Evolutionary conservation across 2,888 invertebrate species (phyloP).

Genomic region (Nemoura dubitans): DNA sequence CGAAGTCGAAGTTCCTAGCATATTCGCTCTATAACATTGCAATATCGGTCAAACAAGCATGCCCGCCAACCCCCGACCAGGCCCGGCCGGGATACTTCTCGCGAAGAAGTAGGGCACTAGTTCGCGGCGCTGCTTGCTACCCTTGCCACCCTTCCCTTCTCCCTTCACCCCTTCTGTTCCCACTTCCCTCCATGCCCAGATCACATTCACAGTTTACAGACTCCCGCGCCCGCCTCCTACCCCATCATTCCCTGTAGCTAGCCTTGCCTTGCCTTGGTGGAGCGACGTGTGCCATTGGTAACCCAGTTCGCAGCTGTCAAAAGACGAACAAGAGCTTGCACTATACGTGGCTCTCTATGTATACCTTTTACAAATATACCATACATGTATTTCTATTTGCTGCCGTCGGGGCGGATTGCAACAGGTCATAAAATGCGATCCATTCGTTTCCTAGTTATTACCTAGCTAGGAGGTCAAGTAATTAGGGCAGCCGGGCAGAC

Average conservation of each 20-base stretch:
- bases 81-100: not conserved
- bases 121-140: not conserved
- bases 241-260: too few relatives aligned
- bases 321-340: slow-evolving; percentile 1
- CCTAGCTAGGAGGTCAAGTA: slow-evolving; percentile 12
- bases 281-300: not conserved
- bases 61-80: not conserved
- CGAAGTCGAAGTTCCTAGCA: not conserved
- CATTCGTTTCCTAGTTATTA: not conserved
- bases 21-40: not conserved
- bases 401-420: not conserved
- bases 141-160: too few relatives aligned
- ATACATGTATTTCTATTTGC: not conserved
- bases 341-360: not conserved
- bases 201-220: not conserved
- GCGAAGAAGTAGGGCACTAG: not conserved
- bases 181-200: too few relatives aligned
- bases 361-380: not conserved
- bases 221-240: not conserved
- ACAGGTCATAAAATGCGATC: slow-evolving; percentile 7
- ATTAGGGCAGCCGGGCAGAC: not conserved
- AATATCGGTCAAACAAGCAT: not conserved
- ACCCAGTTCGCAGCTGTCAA: not conserved
- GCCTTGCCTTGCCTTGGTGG: not conserved
- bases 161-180: too few relatives aligned